Evolutionary conservation across 2,113 vertebrate species (phyloP), one percentile per base, ranked within the genome.

Genomic region (Gallinago paraguaiae): DNA sequence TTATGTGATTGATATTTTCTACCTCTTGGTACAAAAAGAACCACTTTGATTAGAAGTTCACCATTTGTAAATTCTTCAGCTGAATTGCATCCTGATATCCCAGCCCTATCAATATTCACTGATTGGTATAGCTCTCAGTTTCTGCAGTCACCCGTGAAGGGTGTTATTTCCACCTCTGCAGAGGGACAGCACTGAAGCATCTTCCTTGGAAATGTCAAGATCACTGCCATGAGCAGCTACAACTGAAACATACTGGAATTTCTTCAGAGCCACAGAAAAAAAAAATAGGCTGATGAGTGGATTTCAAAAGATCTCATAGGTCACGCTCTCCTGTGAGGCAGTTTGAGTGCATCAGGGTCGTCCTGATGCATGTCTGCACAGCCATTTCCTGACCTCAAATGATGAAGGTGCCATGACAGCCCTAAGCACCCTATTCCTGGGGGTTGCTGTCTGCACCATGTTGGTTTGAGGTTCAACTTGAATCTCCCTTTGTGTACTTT

Each of bases 361-460:
- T 68, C 67, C n/a, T 68, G 46, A 68, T n/a, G 27, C 41, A 30
- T 16, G 12, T 50, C 46, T 72, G 65, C 39, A 54, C 25, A 24
- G 43, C 10, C 0, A 0, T 13, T 82, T 50, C 41, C 43, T 50
- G 17, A 53, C 39, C 30, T 84, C 67, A 15, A 2, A 39, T 0
- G 0, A 27, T 69, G 60, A 30, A 25, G 20, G 20, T 65, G 50
- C 71, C 28, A 7, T 3, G 4, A 39, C 33, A 33, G 37, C 50
- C 45, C 28, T 30, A 45, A 82, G 70, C 35, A 80, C 30, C 17
- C 5, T 30, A 2, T 28, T 79, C 23, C 43, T 2, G 0, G 17
- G 11, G 5, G 3, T 70, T 48, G 12, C 61, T 37, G 8, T 31
- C 18, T 56, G 22, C 48, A 4, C 30, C 25, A 22, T 43, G 37